These are phyloP conservation scores for Alectura lathami DNA, from an alignment of 2,113 vertebrate genomes.

Conservation along the genomic window DNA sequence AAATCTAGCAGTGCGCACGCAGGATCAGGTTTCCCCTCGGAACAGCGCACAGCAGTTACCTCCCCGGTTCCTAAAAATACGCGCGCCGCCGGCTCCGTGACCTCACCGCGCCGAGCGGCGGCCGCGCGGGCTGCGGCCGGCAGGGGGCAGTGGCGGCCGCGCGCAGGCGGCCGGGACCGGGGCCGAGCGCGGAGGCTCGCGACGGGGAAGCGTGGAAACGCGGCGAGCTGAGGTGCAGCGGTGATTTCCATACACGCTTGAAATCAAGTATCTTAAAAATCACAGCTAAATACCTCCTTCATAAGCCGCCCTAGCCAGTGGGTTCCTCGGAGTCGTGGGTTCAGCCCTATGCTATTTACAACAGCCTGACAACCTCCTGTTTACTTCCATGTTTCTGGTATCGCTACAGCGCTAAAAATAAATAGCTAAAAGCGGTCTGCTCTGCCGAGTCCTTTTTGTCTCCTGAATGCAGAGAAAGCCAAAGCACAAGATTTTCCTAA, in stretches of 20 bases:
- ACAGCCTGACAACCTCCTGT: slow-evolving; percentile 77
- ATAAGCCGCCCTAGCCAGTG: slow-evolving; percentile 27
- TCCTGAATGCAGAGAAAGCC: slow-evolving; percentile 55
- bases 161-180: background rate
- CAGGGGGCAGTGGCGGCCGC: slow-evolving; percentile 74
- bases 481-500: slow-evolving; percentile 37
- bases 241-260: slow-evolving; percentile 65
- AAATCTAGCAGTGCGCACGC: background rate
- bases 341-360: slow-evolving; percentile 75
- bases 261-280: slow-evolving; percentile 67
- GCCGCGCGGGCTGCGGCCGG: slow-evolving; percentile 53
- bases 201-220: slow-evolving; percentile 43
- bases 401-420: slow-evolving; percentile 79
- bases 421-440: slow-evolving; percentile 73
- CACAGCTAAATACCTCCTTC: slow-evolving; percentile 14
- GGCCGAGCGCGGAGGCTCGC: background rate
- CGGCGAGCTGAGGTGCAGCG: slow-evolving; percentile 30
- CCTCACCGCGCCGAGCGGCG: background rate
- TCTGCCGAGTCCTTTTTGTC: slow-evolving; percentile 70
- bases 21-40: background rate
- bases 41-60: background rate
- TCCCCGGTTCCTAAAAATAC: background rate
- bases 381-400: slow-evolving; percentile 79
- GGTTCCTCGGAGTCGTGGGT: slow-evolving; percentile 59
- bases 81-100: fast-evolving